Base-by-base conservation (phyloP, 2,888 invertebrate species). In the Drosophila subquinaria region DNA sequence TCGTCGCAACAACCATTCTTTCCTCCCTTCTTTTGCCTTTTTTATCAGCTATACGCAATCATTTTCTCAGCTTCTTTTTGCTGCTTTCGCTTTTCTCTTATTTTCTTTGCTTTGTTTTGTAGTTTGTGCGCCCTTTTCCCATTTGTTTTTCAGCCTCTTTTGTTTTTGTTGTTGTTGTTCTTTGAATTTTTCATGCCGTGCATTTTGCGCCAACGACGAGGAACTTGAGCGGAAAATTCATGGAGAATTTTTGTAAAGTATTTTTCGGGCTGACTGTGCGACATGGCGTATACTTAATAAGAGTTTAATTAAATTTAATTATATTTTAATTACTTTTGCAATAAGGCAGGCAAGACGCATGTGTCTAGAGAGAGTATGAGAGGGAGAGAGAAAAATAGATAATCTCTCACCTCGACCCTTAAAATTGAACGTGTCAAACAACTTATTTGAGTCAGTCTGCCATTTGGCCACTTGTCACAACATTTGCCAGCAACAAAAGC, bases 281-380 rank as follows among this genome's bases (percentile, higher is more conserved):
- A 53, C 67, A 20, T 36, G 81, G 73, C 87, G 78, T 67, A 71
- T 76, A 73, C 87, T 78, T 86, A 75, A 86, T 78, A 69, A 51
- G 69, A 73, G 69, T 82, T 80, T 77, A 74, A 83, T 82, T 80
- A 73, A 83, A 88, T 76, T 73, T 72, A 86, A 86, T 88, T 86
- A 78, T 76, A 56, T 75, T 80, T 80, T 77, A 88, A 85, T 83
- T 79, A 80, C 55, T 50, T 40, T 59, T 40, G 64, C 55, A 23
- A 40, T 17, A 38, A 20, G 27, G 10, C 64, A 48, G 33, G 47
- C 9, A 23, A 45, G 20, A n/a, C n/a, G n/a, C 11, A 23, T 20
- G 35, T 0, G 43, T 9, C 8, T 3, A 17, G 5, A 10, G 4
- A 35, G 11, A 5, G 20, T 13, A 5, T 43, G 17, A 52, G 36